Percentiles rank a stretch among this genome's conserved stretches.
phyloP scores from a whole-genome alignment of 2,888 invertebrate species.

The Caradrina clavipalpis region DNA sequence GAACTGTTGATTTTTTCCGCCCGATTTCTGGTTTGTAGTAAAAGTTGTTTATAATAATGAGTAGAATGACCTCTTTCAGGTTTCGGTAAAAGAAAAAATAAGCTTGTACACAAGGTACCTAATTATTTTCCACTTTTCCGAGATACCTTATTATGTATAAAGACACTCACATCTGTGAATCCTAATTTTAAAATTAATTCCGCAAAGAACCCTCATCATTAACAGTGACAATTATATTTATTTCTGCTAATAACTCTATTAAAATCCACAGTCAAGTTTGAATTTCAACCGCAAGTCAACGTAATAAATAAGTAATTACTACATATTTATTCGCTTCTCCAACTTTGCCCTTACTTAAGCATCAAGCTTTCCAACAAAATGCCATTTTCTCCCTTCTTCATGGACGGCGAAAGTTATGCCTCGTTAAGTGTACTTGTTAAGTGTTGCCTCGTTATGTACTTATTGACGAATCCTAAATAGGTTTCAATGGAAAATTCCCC shows the following conservation, averaged over 20 bases:
- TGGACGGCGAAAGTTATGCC: slow-evolving; percentile 24
- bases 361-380: slow-evolving; percentile 29
- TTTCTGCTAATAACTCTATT: neutral
- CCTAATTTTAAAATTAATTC: too few relatives aligned
- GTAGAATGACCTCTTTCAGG: too few relatives aligned
- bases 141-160: too few relatives aligned
- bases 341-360: slow-evolving; percentile 28
- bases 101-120: too few relatives aligned
- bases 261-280: neutral
- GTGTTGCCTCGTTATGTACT: slow-evolving; percentile 29
- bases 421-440: slow-evolving; percentile 48
- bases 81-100: too few relatives aligned
- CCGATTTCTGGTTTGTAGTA: too few relatives aligned
- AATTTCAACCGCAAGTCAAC: slow-evolving; percentile 1
- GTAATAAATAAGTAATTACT: slow-evolving; percentile 32
- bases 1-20: too few relatives aligned
- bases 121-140: too few relatives aligned
- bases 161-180: too few relatives aligned
- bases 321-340: slow-evolving; percentile 23
- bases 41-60: too few relatives aligned
- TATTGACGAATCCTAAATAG: slow-evolving; percentile 51
- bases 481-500: slow-evolving; percentile 14
- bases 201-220: neutral
- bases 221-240: neutral
- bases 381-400: slow-evolving; percentile 31